Base-by-base conservation (phyloP, 2,888 invertebrate species). In the Halictus quadricinctus region DNA sequence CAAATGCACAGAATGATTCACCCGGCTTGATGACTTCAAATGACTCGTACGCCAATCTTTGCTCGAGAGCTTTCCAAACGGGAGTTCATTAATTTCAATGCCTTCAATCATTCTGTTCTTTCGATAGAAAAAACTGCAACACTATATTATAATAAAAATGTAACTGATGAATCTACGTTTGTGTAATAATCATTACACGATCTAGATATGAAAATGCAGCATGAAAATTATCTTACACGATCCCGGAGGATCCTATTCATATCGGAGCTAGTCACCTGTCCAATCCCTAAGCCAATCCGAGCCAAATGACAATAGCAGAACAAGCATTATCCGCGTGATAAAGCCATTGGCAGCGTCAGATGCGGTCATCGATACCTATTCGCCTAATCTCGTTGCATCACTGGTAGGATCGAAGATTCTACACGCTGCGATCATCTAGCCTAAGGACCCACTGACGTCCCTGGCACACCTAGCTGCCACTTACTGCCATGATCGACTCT, bases 301-400 rank as follows among this genome's bases (percentile, higher is more conserved):
- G 69, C 69, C 69, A 69, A 43, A 43, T 64, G 36, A 69, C 69
- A 69, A 76, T n/a, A 25, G 50, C 69, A 36, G 50, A 25, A 50
- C 41, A 41, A 25, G 18, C n/a, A 69, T 69, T 25, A 41, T 77
- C 10, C 50, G 41, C 50, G 3, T 21, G 46, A 48, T 46, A 72
- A 72, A 72, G 54, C 69, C n/a, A 25, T 69, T 54, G 60, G 43
- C 58, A 60, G 18, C 60, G 58, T 76, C 29, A 36, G 50, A 12
- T 15, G n/a, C 50, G 46, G 46, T 48, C 48, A 64, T n/a, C 36
- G 36, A 76, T 50, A 50, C 48, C 76, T 41, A 64, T 76, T 76
- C 76, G 46, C 69, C 41, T 69, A 75, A 58, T 60, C 72, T 18
- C 25, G 72, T 48, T 72, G 25, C 72, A 25, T 46, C 48, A 7